These are phyloP conservation scores for Frieseomelitta varia DNA, from an alignment of 1,140 invertebrate genomes.

Conservation along the genomic window DNA sequence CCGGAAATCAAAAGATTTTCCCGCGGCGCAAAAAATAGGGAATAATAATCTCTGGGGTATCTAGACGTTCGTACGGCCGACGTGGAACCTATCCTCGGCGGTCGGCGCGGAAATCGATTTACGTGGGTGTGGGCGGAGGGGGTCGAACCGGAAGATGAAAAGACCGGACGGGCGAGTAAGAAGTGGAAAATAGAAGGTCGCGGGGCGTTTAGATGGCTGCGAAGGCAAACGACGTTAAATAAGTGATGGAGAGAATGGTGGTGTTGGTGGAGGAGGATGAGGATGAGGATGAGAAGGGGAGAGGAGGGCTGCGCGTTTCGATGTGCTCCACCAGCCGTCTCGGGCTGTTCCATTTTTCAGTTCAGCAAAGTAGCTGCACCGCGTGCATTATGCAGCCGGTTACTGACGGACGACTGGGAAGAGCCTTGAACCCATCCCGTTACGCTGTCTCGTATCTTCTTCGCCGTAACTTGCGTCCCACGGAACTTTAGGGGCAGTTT, in stretches of 20 bases:
- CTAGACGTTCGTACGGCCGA: background rate
- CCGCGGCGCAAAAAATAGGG: too few relatives aligned
- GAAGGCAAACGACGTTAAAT: conserved; percentile 68
- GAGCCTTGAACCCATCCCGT: conserved; percentile 34
- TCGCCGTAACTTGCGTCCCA: conserved; percentile 9
- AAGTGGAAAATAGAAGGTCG: conserved; percentile 17
- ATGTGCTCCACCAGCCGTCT: conserved; percentile 40
- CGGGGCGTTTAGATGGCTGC: conserved; percentile 29
- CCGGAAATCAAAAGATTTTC: background rate
- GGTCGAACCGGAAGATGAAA: conserved; percentile 29
- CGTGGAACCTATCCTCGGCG: background rate
- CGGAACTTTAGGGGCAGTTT: conserved; percentile 3
- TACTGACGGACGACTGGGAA: conserved; percentile 45
- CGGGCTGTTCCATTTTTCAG: conserved; percentile 73
- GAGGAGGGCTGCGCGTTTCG: conserved; percentile 49
- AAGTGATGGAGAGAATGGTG: conserved; percentile 61
- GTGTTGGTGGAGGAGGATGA: background rate
- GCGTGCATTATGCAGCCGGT: conserved; percentile 71
- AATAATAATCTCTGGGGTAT: conserved; percentile 15
- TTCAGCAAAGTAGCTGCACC: conserved; percentile 64
- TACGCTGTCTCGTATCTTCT: background rate
- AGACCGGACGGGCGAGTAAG: background rate
- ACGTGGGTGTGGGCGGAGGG: background rate
- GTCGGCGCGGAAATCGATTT: conserved; percentile 36
- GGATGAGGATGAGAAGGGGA: too few relatives aligned